phyloP scores from a whole-genome alignment of 2,888 invertebrate genomes.

The Fissipunctia ypsillon region DNA sequence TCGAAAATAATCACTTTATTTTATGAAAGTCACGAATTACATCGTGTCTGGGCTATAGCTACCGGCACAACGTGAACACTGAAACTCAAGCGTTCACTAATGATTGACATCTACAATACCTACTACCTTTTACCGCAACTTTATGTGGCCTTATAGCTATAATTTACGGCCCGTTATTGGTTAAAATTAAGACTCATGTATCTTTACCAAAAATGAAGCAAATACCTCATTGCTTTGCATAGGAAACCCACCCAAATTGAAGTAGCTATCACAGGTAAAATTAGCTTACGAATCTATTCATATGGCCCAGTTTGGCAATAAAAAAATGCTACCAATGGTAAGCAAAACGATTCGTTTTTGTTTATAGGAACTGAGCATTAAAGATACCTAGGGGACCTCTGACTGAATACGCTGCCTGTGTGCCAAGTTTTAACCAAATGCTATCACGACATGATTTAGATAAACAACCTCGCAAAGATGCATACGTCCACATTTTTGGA shows the following conservation, averaged over 20 bases:
- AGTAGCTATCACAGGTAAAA: too few relatives aligned
- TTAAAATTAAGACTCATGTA: too few relatives aligned
- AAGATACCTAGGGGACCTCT: neutral
- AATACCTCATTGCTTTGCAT: too few relatives aligned
- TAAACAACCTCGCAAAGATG: neutral
- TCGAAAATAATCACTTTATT: slow-evolving; percentile 22
- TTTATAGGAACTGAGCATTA: too few relatives aligned
- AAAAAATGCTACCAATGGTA: too few relatives aligned
- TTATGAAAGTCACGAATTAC: slow-evolving; percentile 25
- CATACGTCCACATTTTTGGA: neutral
- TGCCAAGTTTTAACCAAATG: neutral
- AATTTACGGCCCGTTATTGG: too few relatives aligned
- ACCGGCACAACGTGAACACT: slow-evolving; percentile 49
- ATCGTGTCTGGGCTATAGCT: slow-evolving; percentile 42
- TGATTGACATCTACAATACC: slow-evolving; percentile 30
- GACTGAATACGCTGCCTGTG: neutral
- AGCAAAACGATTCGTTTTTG: too few relatives aligned
- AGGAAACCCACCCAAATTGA: too few relatives aligned
- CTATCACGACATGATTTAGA: neutral
- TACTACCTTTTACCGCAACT: neutral
- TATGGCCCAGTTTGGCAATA: too few relatives aligned
- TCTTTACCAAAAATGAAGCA: too few relatives aligned
- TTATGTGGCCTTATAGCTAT: neutral
- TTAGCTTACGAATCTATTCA: too few relatives aligned
- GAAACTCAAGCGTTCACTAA: neutral